Conservation (phyloP, 35 echinoderm and acorn worm genomes). For the Stichopus chloronotus region DNA sequence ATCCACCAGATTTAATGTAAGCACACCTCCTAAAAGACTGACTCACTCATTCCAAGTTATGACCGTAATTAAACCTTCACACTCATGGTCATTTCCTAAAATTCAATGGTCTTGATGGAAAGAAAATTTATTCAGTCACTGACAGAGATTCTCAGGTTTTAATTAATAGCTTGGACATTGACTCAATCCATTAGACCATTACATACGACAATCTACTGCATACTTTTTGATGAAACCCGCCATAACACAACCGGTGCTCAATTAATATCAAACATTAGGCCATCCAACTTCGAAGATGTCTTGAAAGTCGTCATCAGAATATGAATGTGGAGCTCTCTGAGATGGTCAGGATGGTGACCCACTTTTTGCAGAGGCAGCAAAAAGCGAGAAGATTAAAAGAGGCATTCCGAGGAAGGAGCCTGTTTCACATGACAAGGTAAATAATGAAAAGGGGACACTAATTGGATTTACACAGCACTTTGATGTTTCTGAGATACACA, state of each 20-base stretch:
- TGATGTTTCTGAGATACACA: not conserved
- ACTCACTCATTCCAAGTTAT: not conserved
- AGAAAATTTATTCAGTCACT: not conserved
- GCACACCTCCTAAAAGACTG: not conserved
- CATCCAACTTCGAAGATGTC: not conserved
- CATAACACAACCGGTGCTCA: not conserved
- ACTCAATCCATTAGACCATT: not conserved
- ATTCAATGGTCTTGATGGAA: not conserved
- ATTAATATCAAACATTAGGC: not conserved
- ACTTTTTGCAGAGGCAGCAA: no score
- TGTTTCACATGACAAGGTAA: not conserved
- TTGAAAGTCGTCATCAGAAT: no score
- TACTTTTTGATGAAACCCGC: not conserved
- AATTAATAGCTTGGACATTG: not conserved
- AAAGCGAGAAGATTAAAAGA: not conserved
- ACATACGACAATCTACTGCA: not conserved
- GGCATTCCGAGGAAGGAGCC: not conserved
- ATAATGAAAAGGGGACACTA: not conserved
- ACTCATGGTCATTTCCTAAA: not conserved
- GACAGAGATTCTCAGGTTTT: not conserved
- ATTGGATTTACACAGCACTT: not conserved
- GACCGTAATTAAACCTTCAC: not conserved
- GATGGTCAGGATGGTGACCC: not conserved
- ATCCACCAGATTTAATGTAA: not conserved
- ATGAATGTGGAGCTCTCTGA: not conserved